phyloP scores from a whole-genome alignment of 2,888 invertebrate genomes.

The Sturmia bella region DNA sequence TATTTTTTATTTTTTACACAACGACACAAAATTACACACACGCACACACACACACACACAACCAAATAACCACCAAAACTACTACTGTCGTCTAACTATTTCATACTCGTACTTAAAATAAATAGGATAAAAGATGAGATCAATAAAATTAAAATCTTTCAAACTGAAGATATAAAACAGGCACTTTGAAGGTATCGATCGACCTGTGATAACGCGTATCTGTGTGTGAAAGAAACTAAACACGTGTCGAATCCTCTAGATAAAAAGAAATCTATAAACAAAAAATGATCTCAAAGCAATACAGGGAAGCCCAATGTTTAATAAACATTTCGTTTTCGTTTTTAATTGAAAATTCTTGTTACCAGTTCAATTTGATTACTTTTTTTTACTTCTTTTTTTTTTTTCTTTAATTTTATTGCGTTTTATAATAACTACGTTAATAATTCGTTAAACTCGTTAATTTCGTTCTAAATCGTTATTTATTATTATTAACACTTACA shows the following conservation, averaged over 20 bases:
- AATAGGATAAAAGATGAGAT: constrained; percentile 46
- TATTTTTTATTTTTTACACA: constrained; percentile 40
- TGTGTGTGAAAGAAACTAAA: constrained; percentile 27
- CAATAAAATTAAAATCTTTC: constrained; percentile 24
- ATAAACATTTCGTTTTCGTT: constrained; percentile 71
- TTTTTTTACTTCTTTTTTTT: constrained; percentile 53
- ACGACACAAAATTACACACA: constrained; percentile 24
- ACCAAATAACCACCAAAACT: constrained; percentile 38
- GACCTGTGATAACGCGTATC: constrained; percentile 2
- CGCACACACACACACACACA: constrained; percentile 21
- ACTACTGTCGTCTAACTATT: constrained; percentile 54
- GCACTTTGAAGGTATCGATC: constrained; percentile 42
- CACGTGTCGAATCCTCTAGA: constrained; percentile 15
- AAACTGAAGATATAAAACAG: constrained; percentile 26
- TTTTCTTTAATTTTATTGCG: constrained; percentile 46
- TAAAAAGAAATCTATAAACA: constrained; percentile 28
- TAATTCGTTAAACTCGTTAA: constrained; percentile 50
- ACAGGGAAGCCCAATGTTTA: constrained; percentile 64
- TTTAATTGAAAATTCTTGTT: constrained; percentile 69
- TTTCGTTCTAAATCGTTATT: constrained; percentile 22
- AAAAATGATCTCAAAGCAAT: constrained; percentile 25
- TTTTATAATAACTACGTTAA: constrained; percentile 41
- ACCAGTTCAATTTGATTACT: constrained; percentile 68
- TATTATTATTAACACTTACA: constrained; percentile 48
- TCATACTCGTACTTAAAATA: constrained; percentile 41